Evolutionary conservation across 2,888 invertebrate genomes (phyloP).

Genomic region (Diabrotica balteata): DNA sequence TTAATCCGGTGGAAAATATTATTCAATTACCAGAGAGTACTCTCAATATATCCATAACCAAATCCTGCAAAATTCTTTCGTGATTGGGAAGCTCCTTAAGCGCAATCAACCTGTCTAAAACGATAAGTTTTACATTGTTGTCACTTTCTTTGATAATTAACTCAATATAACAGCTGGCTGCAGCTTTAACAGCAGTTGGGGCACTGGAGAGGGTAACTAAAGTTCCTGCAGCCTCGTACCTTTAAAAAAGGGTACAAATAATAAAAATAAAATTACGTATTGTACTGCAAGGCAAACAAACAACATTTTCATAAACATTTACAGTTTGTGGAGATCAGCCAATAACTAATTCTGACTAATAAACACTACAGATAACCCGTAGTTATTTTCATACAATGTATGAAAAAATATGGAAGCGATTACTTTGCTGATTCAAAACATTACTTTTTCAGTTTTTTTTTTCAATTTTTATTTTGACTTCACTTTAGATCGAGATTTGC

Average conservation of each 20-base stretch:
- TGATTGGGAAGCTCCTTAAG: conserved; percentile 83
- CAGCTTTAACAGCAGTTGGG: conserved; percentile 88
- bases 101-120: conserved; percentile 89
- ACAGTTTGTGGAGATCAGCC: no score
- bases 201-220: conserved; percentile 96
- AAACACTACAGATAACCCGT: no score
- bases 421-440: no score
- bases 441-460: no score
- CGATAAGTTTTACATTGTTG: conserved; percentile 99
- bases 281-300: neutral
- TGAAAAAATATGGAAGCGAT: no score
- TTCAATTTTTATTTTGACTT: no score
- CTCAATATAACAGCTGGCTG: conserved; percentile 98
- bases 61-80: conserved; percentile 85
- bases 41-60: conserved; percentile 97
- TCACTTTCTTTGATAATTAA: conserved; percentile 99
- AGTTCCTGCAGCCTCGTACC: conserved; percentile 97
- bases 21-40: conserved; percentile 74
- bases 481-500: no score
- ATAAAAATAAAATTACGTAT: neutral
- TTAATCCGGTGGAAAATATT: neutral
- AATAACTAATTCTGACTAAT: no score
- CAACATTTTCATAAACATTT: no score
- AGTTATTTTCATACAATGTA: no score
- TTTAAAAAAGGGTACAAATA: neutral